Conservation (phyloP, 2,797 vertebrate species). For the Melanotaenia parkinsoni region DNA sequence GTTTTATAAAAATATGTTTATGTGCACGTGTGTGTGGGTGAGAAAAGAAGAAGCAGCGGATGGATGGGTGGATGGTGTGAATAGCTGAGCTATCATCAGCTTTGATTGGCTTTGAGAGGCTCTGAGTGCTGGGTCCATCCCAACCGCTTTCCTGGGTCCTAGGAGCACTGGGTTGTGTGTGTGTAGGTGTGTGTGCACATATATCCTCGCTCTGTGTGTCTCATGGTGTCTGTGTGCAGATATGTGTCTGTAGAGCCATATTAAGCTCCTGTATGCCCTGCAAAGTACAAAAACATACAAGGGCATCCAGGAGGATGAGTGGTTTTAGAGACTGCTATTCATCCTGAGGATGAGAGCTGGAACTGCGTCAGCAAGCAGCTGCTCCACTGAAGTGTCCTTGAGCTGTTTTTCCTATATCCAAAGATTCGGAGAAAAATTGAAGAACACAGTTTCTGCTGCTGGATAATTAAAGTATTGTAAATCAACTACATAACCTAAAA, state of each 20-base stretch:
- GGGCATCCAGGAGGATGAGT: constrained; percentile 38
- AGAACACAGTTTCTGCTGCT: constrained; percentile 2
- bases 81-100: constrained; percentile 61
- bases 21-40: neutral
- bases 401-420: constrained; percentile 8
- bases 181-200: constrained; percentile 8
- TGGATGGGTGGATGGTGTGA: constrained; percentile 55
- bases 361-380: constrained; percentile 24
- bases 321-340: constrained; percentile 38
- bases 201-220: constrained; percentile 8
- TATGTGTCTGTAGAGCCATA: constrained; percentile 16
- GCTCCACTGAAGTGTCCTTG: constrained; percentile 27
- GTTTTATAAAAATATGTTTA: constrained; percentile 1
- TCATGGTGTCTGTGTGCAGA: constrained; percentile 29
- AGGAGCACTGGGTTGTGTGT: constrained; percentile 32
- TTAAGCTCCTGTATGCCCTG: constrained; percentile 24
- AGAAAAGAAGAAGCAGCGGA: constrained; percentile 6
- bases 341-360: constrained; percentile 24
- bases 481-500: neutral
- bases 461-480: neutral
- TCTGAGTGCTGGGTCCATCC: constrained; percentile 69
- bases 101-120: constrained; percentile 74
- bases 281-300: constrained; percentile 39
- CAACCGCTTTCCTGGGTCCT: constrained; percentile 49
- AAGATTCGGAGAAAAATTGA: neutral